A percentile compares a stretch with the other conserved stretches of the same genome.
Evolutionary conservation across 2,888 invertebrate genomes (phyloP).

Genomic region (Homarus gammarus): DNA sequence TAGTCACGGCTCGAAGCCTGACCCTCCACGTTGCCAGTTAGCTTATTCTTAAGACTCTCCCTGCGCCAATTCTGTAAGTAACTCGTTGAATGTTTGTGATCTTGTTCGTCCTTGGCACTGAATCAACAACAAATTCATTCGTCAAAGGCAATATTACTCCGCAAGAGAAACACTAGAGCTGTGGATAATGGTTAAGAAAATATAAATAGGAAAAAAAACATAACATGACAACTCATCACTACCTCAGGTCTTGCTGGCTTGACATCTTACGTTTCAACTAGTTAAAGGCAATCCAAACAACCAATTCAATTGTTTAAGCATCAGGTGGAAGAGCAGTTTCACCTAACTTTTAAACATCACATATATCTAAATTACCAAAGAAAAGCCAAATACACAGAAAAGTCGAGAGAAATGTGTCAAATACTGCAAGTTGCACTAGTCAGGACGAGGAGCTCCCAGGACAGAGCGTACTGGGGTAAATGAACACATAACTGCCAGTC

Average conservation of each 20-base stretch:
- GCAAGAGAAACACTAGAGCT: background rate
- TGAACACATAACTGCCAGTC: background rate
- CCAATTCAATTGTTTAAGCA: background rate
- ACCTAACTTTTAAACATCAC: background rate
- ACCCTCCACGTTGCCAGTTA: background rate
- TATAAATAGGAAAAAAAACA: background rate
- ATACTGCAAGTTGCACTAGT: background rate
- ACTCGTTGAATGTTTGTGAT: background rate
- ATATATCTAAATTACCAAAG: background rate
- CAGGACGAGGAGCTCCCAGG: background rate
- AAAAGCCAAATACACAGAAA: background rate
- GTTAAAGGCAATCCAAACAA: background rate
- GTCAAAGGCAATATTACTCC: background rate
- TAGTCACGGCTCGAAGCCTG: conserved; percentile 12
- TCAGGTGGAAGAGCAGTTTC: background rate
- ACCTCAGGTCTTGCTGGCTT: background rate
- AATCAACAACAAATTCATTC: background rate
- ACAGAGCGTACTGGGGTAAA: background rate
- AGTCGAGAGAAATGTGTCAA: background rate
- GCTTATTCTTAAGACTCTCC: background rate
- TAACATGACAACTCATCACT: background rate
- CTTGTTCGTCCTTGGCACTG: background rate
- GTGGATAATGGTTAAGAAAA: background rate
- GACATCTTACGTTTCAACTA: background rate
- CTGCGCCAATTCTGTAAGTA: background rate